Base-by-base conservation (phyloP, 2,888 invertebrate genomes). In the Cosmia pyralina region DNA sequence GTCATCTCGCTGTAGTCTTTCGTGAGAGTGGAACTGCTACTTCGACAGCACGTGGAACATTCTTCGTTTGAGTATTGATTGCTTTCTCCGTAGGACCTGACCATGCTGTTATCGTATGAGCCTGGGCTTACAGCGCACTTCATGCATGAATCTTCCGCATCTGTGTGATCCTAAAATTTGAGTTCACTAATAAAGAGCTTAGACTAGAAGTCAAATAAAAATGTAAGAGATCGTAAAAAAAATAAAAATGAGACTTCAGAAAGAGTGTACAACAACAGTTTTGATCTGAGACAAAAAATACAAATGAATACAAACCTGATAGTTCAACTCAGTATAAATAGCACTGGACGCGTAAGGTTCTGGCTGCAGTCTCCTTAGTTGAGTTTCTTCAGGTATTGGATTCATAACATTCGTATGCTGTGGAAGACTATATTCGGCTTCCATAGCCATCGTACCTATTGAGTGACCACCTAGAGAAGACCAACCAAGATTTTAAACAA, bases 331-430 rank as follows among this genome's bases (percentile, higher is more conserved):
- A n/a, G 96, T 95, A 77, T 96, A 96, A 88, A 96, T 96, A 69
- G 98, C 98, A 72, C 98, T 98, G 0, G 98, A 98, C 7, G 98
- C 98, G 85, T 98, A 98, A 3, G 98, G 97, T 76, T 97, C 97
- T 1, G 97, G 97, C 4, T 97, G 93, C 13, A 90, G 88, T 78
- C 94, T 91, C 79, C 93, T 88, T 10, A 77, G 34, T 81, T 91
- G 92, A 77, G 93, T 91, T 83, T 95, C 96, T 82, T 93, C 94
- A 44, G 91, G 90, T 83, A 94, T 93, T 55, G 93, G 92, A 80
- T 91, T 94, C 86, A 95, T 90, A 53, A 89, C 89, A 83, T 90
- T 92, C 7, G 92, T 91, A 72, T 95, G 94, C 88, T 96, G 96
- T 55, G 96, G 96, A 82, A 96, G 93, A 87, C 94, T 96, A 70